Conservation (phyloP, 2,797 vertebrate species). For the Silurus lanzhouensis region DNA sequence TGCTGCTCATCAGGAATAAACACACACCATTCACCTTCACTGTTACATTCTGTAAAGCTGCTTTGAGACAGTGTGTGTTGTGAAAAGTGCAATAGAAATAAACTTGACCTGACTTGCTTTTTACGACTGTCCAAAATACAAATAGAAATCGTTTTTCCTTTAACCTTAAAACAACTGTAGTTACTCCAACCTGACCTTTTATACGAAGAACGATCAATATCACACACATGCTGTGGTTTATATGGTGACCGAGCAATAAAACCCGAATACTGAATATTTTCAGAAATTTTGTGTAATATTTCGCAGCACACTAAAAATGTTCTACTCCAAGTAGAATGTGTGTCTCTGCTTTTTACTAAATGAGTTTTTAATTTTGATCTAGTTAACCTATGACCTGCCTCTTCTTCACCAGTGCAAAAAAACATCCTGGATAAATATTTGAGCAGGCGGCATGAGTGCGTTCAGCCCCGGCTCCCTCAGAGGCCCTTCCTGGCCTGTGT, state of each 20-base stretch:
- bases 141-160: background rate
- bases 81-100: too few species aligned
- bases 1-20: too few species aligned
- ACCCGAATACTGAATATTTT: background rate
- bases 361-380: slow-evolving; percentile 62
- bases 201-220: background rate
- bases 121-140: too few species aligned
- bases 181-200: background rate
- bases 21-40: too few species aligned
- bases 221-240: background rate
- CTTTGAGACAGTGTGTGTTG: too few species aligned
- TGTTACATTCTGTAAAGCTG: too few species aligned
- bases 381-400: slow-evolving; percentile 60
- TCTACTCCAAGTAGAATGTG: background rate
- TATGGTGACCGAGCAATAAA: background rate
- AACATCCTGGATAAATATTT: slow-evolving; percentile 68
- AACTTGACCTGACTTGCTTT: too few species aligned
- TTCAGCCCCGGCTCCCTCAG: slow-evolving; percentile 50
- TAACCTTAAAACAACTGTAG: too few species aligned
- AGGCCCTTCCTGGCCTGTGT: slow-evolving; percentile 60
- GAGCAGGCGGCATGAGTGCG: slow-evolving; percentile 54
- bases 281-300: background rate
- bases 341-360: slow-evolving; percentile 45
- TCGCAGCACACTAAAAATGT: background rate
- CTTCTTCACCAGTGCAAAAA: slow-evolving; percentile 53